Conservation (phyloP, 2,113 vertebrate genomes). For the Atrichornis clamosus region DNA sequence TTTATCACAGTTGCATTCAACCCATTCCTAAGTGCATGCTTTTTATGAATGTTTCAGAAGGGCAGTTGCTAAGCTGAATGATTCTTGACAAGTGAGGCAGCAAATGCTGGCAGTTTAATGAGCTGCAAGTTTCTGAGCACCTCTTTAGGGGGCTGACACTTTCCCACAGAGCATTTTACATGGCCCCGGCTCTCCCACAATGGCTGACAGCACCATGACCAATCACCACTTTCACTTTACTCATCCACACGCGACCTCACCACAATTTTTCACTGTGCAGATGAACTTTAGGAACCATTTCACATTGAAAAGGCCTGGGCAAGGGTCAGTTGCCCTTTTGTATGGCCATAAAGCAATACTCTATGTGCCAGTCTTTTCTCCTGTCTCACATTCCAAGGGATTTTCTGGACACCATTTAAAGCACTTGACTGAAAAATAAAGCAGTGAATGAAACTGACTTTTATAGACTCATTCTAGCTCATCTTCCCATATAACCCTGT, state of each 20-base stretch:
- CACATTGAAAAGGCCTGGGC: conserved; percentile 77
- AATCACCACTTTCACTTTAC: conserved; percentile 90
- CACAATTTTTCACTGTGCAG: conserved; percentile 93
- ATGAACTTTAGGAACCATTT: conserved; percentile 88
- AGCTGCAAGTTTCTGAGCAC: conserved; percentile 78
- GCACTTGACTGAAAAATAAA: conserved; percentile 91
- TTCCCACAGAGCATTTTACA: conserved; percentile 85
- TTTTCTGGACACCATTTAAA: conserved; percentile 82
- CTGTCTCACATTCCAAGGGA: conserved; percentile 86
- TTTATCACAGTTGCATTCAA: not conserved
- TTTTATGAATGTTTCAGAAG: conserved; percentile 73
- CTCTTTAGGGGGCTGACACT: conserved; percentile 83
- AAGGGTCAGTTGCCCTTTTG: conserved; percentile 83
- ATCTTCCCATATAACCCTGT: conserved; percentile 92
- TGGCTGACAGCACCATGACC: conserved; percentile 87
- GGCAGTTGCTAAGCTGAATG: conserved; percentile 70
- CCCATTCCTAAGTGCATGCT: not conserved
- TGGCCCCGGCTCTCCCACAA: conserved; percentile 79
- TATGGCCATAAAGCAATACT: conserved; percentile 78
- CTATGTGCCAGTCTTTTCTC: conserved; percentile 84
- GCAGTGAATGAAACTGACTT: conserved; percentile 95
- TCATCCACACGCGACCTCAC: conserved; percentile 96
- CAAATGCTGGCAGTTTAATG: conserved; percentile 84
- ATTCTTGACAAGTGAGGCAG: conserved; percentile 83
- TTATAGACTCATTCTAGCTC: conserved; percentile 99